Percentiles rank a stretch among this genome's conserved stretches.
Evolutionary conservation across 2,888 invertebrate species (phyloP).

Genomic region (Norana najaformis): DNA sequence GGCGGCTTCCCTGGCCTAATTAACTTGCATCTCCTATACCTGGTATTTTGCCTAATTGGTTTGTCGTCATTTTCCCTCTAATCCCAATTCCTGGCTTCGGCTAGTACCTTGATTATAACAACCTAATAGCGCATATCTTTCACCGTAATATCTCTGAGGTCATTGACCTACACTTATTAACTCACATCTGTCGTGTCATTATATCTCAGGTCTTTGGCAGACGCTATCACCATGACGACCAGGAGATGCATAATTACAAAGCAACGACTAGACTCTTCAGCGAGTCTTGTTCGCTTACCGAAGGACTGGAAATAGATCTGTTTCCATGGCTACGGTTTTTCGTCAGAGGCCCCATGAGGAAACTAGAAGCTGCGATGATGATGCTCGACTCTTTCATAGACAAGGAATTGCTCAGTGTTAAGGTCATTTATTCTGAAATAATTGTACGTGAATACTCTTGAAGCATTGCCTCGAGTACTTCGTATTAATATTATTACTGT

Average conservation of each 20-base stretch:
- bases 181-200: neutral
- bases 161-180: neutral
- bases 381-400: slow-evolving; percentile 46
- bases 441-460: neutral
- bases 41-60: neutral
- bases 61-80: neutral
- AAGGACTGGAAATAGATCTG: slow-evolving; percentile 49
- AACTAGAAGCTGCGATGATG: slow-evolving; percentile 46
- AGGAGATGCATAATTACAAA: slow-evolving; percentile 38
- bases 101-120: no score
- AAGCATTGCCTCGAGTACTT: no score
- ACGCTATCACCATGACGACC: slow-evolving; percentile 35
- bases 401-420: slow-evolving; percentile 33
- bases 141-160: no score
- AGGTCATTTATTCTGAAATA: slow-evolving; percentile 28
- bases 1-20: neutral
- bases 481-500: no score
- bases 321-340: slow-evolving; percentile 49
- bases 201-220: slow-evolving; percentile 35
- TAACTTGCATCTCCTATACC: neutral
- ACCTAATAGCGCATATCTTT: no score
- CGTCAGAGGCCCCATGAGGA: slow-evolving; percentile 42
- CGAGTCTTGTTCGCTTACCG: slow-evolving; percentile 36
- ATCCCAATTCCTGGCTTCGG: neutral
- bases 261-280: slow-evolving; percentile 41